phyloP scores from a whole-genome alignment of 2,888 invertebrate genomes.

The Meteorus colon region DNA sequence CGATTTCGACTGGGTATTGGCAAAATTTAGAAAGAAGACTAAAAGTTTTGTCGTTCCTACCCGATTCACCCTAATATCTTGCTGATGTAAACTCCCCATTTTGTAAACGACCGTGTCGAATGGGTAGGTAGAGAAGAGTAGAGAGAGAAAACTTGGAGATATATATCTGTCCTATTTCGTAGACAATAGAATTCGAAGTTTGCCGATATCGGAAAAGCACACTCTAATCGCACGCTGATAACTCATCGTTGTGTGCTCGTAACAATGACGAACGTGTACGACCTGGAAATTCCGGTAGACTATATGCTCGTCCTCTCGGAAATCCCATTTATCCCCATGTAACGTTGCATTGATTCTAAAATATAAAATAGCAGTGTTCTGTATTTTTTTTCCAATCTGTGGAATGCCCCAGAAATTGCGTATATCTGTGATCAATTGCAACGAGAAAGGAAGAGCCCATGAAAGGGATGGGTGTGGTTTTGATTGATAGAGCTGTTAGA shows the following conservation, averaged over 20 bases:
- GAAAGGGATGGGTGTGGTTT: neutral
- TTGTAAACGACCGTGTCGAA: slow-evolving; percentile 12
- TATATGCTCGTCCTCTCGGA: slow-evolving; percentile 23
- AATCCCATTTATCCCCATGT: slow-evolving; percentile 24
- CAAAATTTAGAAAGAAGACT: too few species aligned
- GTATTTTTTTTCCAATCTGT: neutral
- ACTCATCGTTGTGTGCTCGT: slow-evolving; percentile 42
- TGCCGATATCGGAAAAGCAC: slow-evolving; percentile 43
- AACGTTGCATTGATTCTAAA: slow-evolving; percentile 6
- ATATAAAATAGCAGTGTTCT: neutral
- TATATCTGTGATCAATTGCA: neutral
- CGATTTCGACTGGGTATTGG: too few species aligned
- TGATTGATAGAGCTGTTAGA: slow-evolving; percentile 3
- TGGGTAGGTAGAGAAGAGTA: neutral
- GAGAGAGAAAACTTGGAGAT: neutral
- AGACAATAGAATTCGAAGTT: slow-evolving; percentile 36
- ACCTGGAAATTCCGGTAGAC: slow-evolving; percentile 12
- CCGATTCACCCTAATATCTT: neutral
- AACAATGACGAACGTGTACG: slow-evolving; percentile 30
- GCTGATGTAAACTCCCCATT: slow-evolving; percentile 15
- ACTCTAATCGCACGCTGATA: slow-evolving; percentile 45
- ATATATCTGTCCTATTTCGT: slow-evolving; percentile 14
- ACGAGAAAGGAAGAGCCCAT: neutral
- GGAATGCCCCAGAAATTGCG: neutral
- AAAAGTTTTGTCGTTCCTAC: neutral